Percentiles rank a stretch among this genome's conserved stretches.
Conservation (phyloP, 2,888 invertebrate genomes). For the Platypus cylindrus region DNA sequence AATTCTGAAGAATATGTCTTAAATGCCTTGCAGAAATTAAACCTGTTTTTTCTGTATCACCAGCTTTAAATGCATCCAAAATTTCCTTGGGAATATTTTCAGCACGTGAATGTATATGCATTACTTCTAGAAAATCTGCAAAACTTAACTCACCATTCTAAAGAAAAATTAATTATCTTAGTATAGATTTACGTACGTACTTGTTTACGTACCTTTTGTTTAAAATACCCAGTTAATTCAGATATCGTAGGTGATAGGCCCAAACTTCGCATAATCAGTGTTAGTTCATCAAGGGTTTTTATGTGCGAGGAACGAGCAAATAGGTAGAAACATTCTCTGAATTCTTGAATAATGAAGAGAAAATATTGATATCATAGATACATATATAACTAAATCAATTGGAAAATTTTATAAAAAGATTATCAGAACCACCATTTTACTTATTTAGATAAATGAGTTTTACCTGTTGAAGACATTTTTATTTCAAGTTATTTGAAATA, state of each 20-base stretch:
- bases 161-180: conserved; percentile 12
- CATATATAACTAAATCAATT: too few species aligned
- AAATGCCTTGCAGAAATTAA: conserved; percentile 71
- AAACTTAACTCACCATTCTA: conserved; percentile 84
- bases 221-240: conserved; percentile 73
- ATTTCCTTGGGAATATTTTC: conserved; percentile 77
- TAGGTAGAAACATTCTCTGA: conserved; percentile 91
- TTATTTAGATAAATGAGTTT: too few species aligned
- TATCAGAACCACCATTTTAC: too few species aligned
- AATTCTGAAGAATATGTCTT: conserved; percentile 72
- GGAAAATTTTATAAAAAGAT: too few species aligned
- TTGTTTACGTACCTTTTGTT: conserved; percentile 39
- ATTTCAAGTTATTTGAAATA: too few species aligned
- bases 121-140: conserved; percentile 88
- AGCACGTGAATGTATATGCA: conserved; percentile 80
- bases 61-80: conserved; percentile 81
- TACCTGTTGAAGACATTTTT: too few species aligned
- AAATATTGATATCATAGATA: conserved; percentile 5
- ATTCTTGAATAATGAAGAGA: conserved; percentile 71
- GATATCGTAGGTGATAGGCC: conserved; percentile 89
- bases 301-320: conserved; percentile 86
- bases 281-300: conserved; percentile 76
- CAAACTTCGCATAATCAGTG: conserved; percentile 87
- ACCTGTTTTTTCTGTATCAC: conserved; percentile 60
- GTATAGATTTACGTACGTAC: not conserved